phyloP scores from a whole-genome alignment of 2,113 vertebrate species.

The Mustela lutreola region DNA sequence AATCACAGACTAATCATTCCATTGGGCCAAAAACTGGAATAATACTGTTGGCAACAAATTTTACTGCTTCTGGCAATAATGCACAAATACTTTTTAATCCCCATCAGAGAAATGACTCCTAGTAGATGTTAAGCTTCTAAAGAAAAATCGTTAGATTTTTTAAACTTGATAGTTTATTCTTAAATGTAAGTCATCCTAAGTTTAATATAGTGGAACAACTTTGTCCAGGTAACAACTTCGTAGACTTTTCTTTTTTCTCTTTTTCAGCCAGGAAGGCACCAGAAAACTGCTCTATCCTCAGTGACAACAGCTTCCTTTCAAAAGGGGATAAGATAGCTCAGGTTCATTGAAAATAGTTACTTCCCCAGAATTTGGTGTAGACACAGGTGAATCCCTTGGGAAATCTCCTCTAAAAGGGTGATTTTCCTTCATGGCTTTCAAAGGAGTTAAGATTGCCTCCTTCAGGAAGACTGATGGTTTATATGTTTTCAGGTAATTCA shows the following conservation, averaged over 20 bases:
- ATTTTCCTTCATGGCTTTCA: not conserved
- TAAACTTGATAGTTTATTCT: not conserved
- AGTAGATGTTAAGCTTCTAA: not conserved
- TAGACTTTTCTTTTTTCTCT: not conserved
- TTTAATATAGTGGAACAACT: not conserved
- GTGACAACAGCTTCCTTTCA: not conserved
- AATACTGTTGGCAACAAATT: not conserved
- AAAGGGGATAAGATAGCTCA: not conserved
- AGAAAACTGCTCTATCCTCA: not conserved
- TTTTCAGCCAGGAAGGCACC: not conserved
- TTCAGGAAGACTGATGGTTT: not conserved
- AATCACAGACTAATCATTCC: not conserved
- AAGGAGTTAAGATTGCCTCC: not conserved
- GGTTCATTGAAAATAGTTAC: not conserved
- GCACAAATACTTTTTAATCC: not conserved
- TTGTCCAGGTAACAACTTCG: not conserved
- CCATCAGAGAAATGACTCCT: not conserved
- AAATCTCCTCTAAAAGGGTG: not conserved
- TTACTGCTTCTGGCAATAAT: slow-evolving; percentile 30
- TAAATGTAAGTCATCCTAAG: not conserved
- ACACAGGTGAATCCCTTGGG: not conserved
- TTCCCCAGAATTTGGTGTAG: not conserved
- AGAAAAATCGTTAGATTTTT: slow-evolving; percentile 1
- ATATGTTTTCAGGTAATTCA: not conserved
- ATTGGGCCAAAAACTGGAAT: slow-evolving; percentile 37